A percentile compares a stretch with the other conserved stretches of the same genome.
These are phyloP conservation scores for Plebejus argus DNA, from an alignment of 2,888 invertebrate species.

Conservation along the genomic window DNA sequence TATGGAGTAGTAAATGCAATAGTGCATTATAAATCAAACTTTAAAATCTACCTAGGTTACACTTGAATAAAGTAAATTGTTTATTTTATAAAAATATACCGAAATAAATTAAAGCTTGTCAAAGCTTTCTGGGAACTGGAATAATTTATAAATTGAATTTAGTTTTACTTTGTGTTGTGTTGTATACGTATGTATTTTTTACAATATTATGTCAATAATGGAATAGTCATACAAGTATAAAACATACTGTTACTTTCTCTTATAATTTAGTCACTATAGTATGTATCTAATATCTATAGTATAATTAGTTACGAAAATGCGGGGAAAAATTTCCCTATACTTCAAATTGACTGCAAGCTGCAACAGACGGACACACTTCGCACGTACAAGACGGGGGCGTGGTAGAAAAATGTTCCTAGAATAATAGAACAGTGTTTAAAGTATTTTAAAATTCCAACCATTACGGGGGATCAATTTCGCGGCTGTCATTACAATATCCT, in stretches of 20 bases:
- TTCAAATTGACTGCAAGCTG: not conserved
- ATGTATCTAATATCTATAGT: too few species aligned
- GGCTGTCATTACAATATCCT: slow-evolving; percentile 32
- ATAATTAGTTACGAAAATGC: not conserved
- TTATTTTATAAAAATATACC: not conserved
- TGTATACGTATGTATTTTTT: not conserved
- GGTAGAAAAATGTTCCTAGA: not conserved
- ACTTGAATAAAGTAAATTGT: not conserved
- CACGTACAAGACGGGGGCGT: not conserved
- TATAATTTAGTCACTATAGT: not conserved
- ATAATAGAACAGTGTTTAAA: slow-evolving; percentile 26
- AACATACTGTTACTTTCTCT: not conserved
- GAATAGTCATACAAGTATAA: not conserved
- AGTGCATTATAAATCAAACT: not conserved
- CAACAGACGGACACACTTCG: not conserved
- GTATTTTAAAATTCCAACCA: slow-evolving; percentile 30
- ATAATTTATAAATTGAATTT: not conserved
- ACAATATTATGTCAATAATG: not conserved
- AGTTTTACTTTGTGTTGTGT: too few species aligned
- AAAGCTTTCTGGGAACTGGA: not conserved
- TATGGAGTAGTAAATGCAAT: not conserved
- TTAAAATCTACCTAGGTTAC: not conserved
- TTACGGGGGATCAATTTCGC: slow-evolving; percentile 34
- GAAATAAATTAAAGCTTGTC: too few species aligned
- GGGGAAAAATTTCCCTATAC: not conserved